phyloP scores from a whole-genome alignment of 2,888 invertebrate genomes.

The Hirtodrosophila histrioides region DNA sequence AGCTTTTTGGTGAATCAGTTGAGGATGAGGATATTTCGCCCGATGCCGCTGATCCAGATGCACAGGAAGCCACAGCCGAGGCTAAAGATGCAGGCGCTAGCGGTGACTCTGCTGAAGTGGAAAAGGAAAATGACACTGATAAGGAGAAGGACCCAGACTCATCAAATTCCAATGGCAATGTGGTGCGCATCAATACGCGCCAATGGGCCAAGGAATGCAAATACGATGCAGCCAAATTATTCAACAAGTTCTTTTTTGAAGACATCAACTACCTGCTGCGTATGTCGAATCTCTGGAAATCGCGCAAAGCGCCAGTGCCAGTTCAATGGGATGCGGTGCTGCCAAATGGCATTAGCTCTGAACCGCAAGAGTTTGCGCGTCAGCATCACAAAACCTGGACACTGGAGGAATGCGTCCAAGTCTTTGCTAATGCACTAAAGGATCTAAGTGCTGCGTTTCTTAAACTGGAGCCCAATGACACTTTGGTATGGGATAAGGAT shows the following conservation, averaged over 20 bases:
- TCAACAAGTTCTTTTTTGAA: constrained; percentile 96
- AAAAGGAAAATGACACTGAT: constrained; percentile 5
- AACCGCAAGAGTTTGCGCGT: constrained; percentile 83
- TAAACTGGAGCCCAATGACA: constrained; percentile 84
- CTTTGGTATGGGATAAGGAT: constrained; percentile 98
- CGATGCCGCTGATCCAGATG: constrained; percentile 97
- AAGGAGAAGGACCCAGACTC: constrained; percentile 86
- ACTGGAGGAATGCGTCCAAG: constrained; percentile 89
- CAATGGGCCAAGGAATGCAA: constrained; percentile 93
- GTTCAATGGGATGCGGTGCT: constrained; percentile 89
- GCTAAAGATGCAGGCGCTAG: constrained; percentile 14
- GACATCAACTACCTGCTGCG: constrained; percentile 97
- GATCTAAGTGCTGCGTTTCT: constrained; percentile 87
- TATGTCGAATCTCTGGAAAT: constrained; percentile 98
- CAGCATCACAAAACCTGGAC: constrained; percentile 92
- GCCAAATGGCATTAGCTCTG: constrained; percentile 75
- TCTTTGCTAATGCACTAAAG: constrained; percentile 89
- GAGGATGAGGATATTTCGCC: constrained; percentile 99
- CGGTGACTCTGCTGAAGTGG: constrained; percentile 82
- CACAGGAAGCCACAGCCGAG: constrained; percentile 84
- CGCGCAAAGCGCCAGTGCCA: constrained; percentile 93
- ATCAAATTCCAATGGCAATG: constrained; percentile 84
- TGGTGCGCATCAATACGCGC: constrained; percentile 90
- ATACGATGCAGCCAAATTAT: constrained; percentile 93
- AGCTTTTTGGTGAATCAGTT: constrained; percentile 98